Base-by-base conservation (phyloP, 2,113 vertebrate species). In the Morone saxatilis region DNA sequence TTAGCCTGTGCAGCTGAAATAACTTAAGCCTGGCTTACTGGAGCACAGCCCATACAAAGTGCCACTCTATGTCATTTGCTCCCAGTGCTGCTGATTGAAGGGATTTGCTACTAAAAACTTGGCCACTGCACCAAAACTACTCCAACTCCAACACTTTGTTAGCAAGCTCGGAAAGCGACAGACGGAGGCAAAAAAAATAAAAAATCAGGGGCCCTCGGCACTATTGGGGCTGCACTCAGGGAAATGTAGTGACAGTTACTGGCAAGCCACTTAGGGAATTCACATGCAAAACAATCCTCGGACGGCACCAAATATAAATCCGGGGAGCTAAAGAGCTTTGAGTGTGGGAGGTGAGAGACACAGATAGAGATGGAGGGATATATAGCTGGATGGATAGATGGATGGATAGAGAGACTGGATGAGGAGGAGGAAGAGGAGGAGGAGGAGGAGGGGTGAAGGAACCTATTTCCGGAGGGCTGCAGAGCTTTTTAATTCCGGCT, bases 401-500 rank as follows among this genome's bases (percentile, higher is more conserved):
- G 80, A 50, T 1, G 43, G 81, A 74, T 65, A 47, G 77, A 61
- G 60, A 59, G 57, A 75, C 7, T 25, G 38, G 38, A 78, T 36
- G 7, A 61, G 84, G 60, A 66, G 22, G 60, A 66, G 22, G 53
- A 71, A 48, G 66, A 61, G 22, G 25, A 61, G 84, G 60, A 66
- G 22, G 60, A 66, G 22, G 53, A 71, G 53, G 66, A 61, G 22
- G 25, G 36, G 51, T 48, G 63, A 71, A 19, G 72, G 74, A 86
- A 83, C 60, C 79, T 86, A 86, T 91, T 89, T 89, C 84, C n/a
- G 38, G 86, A 84, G 76, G 48, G 71, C 78, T 72, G 76, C 72
- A 54, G 51, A 80, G 84, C 59, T 77, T 76, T 88, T 88, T 92
- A 91, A 89, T 88, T 92, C 79, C n/a, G 31, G 57, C 79, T 86